Conservation (phyloP, 2,797 vertebrate genomes). For the Macropus fuliginosus region DNA sequence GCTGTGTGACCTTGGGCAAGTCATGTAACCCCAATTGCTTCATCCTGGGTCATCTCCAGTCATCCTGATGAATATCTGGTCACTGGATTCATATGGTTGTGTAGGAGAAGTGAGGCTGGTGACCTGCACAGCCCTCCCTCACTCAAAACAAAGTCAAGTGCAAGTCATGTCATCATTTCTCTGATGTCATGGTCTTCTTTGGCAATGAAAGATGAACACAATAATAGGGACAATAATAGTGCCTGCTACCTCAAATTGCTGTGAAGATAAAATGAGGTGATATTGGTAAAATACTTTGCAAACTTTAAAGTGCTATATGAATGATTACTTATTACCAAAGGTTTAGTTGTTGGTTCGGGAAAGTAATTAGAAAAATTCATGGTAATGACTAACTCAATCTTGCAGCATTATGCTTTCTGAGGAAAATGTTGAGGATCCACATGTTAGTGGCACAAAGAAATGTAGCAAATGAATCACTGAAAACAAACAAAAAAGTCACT, state of each 20-base stretch:
- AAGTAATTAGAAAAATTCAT: neutral
- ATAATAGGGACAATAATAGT: neutral
- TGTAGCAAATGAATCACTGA: conserved; percentile 51
- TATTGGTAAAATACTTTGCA: neutral
- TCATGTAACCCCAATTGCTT: too few species aligned
- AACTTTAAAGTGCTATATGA: neutral
- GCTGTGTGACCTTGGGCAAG: too few species aligned
- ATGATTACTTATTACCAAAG: neutral
- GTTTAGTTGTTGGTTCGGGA: neutral
- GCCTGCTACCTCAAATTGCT: conserved; percentile 13
- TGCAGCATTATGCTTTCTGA: conserved; percentile 7
- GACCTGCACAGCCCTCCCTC: too few species aligned
- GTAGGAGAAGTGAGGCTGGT: too few species aligned
- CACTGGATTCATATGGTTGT: too few species aligned
- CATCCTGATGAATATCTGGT: too few species aligned
- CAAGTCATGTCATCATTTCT: too few species aligned
- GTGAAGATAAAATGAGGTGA: conserved; percentile 10
- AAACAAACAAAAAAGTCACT: conserved; percentile 53
- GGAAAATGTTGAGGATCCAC: conserved; percentile 43
- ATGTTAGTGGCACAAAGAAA: neutral
- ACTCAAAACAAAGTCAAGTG: too few species aligned
- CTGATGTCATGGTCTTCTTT: too few species aligned
- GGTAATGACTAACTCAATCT: conserved; percentile 25
- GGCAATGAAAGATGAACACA: too few species aligned
- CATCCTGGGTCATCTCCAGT: too few species aligned